Conservation (phyloP, 2,797 vertebrate genomes). For the Chelmon rostratus region DNA sequence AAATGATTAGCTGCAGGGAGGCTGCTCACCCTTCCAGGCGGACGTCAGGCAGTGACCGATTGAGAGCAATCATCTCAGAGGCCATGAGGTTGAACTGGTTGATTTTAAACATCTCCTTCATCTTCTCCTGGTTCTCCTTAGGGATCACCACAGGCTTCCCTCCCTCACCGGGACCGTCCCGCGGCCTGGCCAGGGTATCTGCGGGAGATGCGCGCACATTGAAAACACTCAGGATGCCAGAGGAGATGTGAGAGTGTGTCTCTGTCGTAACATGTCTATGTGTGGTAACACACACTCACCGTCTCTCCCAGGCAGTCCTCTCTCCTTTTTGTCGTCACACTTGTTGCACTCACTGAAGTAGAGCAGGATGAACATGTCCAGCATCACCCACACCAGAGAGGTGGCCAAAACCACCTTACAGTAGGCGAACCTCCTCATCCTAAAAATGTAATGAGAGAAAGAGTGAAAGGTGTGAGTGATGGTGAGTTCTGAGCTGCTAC, state of each 20-base stretch:
- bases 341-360: conserved; percentile 96
- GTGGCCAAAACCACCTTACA: conserved; percentile 99
- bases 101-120: conserved; percentile 99
- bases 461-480: conserved; percentile 15
- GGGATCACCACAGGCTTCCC: conserved; percentile 97
- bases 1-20: conserved; percentile 18
- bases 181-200: conserved; percentile 90
- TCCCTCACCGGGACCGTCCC: conserved; percentile 97
- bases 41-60: conserved; percentile 96
- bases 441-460: conserved; percentile 71
- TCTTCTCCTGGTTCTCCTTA: conserved; percentile 98
- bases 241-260: not conserved
- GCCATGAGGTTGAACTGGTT: conserved; percentile 99
- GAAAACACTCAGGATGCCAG: not conserved
- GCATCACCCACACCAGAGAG: conserved; percentile 98
- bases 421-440: conserved; percentile 90
- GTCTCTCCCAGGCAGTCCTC: conserved; percentile 93
- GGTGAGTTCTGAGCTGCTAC: conserved; percentile 21
- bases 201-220: conserved; percentile 39
- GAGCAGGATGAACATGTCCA: conserved; percentile 98
- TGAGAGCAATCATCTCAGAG: conserved; percentile 98
- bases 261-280: not conserved
- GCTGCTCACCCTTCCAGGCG: conserved; percentile 95
- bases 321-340: conserved; percentile 95
- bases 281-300: conserved; percentile 83